Percentiles rank a stretch among this genome's conserved stretches.
Conservation (phyloP, 2,888 invertebrate species). For the Himalopsyche kuldschensis region DNA sequence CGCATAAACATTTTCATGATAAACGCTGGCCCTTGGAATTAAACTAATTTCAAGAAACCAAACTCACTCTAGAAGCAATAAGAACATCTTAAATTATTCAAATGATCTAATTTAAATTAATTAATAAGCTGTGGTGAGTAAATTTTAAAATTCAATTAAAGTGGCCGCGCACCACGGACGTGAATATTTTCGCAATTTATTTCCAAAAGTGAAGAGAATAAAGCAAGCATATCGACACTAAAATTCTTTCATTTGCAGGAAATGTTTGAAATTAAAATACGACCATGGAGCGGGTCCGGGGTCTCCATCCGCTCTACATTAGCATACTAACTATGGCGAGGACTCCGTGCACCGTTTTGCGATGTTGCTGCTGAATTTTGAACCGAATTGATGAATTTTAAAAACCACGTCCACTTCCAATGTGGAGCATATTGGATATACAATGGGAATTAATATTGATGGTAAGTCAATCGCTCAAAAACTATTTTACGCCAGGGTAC, state of each 20-base stretch:
- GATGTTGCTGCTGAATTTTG: no score
- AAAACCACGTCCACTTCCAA: no score
- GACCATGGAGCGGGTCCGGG: conserved; percentile 26
- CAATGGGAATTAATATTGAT: no score
- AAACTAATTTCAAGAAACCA: not conserved
- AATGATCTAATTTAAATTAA: conserved; percentile 1
- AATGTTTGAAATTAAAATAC: conserved; percentile 36
- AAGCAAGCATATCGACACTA: not conserved
- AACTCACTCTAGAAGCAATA: not conserved
- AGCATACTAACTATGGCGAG: conserved; percentile 20
- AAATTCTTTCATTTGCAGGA: conserved; percentile 26
- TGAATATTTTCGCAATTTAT: not conserved
- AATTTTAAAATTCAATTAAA: not conserved
- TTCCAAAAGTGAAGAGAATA: not conserved
- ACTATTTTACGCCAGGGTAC: no score
- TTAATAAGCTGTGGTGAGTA: not conserved
- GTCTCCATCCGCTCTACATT: conserved; percentile 14
- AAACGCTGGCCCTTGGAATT: not conserved
- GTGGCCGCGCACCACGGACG: not conserved
- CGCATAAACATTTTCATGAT: not conserved
- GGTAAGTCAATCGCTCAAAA: no score
- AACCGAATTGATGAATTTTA: no score
- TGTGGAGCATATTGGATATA: no score
- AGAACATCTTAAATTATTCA: not conserved
- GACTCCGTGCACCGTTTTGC: not conserved